A percentile compares a stretch with the other conserved stretches of the same genome.
phyloP scores from a whole-genome alignment of 2,113 vertebrate genomes.

The Passer domesticus region DNA sequence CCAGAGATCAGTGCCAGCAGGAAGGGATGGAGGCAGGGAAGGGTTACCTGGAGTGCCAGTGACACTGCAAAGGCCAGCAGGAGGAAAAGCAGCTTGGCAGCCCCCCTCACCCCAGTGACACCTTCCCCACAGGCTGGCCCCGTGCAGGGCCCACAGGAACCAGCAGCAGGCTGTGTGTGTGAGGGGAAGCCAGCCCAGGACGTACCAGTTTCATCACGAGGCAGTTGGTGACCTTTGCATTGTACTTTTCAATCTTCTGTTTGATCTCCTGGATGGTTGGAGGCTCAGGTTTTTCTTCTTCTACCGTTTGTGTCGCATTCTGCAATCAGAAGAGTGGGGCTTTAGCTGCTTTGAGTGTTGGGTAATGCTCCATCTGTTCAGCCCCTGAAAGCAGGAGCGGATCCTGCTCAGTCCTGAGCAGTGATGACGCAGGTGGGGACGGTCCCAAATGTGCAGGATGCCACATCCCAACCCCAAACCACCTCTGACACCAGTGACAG shows the following conservation, averaged over 20 bases:
- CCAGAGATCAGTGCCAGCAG: neutral
- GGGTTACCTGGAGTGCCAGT: accelerated
- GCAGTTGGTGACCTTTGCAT: conserved; percentile 84
- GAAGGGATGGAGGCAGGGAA: neutral
- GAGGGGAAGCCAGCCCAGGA: accelerated
- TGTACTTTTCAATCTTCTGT: conserved; percentile 87
- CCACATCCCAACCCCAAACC: neutral
- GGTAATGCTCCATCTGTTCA: neutral
- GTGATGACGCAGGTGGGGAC: accelerated
- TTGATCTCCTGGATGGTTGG: conserved; percentile 83
- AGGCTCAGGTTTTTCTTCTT: conserved; percentile 70
- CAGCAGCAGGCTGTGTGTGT: accelerated
- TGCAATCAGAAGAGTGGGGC: conserved; percentile 45
- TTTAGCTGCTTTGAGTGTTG: neutral
- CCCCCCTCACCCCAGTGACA: neutral
- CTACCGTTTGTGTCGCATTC: conserved; percentile 74
- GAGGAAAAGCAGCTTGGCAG: neutral
- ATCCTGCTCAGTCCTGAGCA: neutral
- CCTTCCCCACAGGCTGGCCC: neutral
- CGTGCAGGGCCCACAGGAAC: neutral
- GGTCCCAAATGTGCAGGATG: neutral
- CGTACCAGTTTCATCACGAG: conserved; percentile 91
- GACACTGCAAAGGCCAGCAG: neutral
- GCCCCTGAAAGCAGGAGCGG: neutral
- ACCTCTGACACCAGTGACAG: neutral